Base-by-base conservation (phyloP, 2,797 vertebrate species). In the Takifugu ocellatus region DNA sequence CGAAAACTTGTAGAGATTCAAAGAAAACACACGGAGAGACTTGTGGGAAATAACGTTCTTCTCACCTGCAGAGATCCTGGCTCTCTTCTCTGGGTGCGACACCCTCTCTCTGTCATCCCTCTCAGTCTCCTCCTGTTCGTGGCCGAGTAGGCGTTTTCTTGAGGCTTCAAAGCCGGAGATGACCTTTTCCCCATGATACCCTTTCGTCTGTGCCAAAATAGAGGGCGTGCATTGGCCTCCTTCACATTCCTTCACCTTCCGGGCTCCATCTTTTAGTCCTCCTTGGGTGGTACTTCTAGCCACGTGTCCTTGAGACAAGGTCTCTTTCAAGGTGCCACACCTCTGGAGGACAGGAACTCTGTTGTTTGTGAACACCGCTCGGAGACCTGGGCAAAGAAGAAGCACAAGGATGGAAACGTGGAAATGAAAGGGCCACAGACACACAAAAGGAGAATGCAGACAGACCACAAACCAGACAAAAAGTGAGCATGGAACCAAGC, bases 71-170 rank as follows among this genome's bases (percentile, higher is more conserved):
- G 48, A 78, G 50, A 88, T 65, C 71, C 69, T 93, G 70, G 89
- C 89, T 83, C 93, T 92, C 89, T 97, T 98, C 77, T 91, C 91
- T 54, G 87, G 89, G 69, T 91, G 85, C 58, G 83, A 61, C 63
- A 72, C 66, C 75, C 69, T 49, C n/a, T 83, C 82, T 57, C 52
- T 77, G 10, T 86, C 83, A 14, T 86, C 83, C 56, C 75, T 65
- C 44, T 92, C 92, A 0, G 89, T 70, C 51, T 91, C 81, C 44
- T 51, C 81, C 44, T 51, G 69, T 27, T 84, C 81, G 67, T 92
- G 91, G 78, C 84, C 79, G 67, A 89, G 82, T 60, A 90, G 90
- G 66, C 92, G 93, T 77, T 94, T 97, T 85, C 92, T 92, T 70
- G 84, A 77, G 72, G 87, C 81, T 74, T 81, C 90, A 17, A 79